Evolutionary conservation across 2,888 invertebrate genomes (phyloP).

Genomic region (Omphaloscelis lunosa): DNA sequence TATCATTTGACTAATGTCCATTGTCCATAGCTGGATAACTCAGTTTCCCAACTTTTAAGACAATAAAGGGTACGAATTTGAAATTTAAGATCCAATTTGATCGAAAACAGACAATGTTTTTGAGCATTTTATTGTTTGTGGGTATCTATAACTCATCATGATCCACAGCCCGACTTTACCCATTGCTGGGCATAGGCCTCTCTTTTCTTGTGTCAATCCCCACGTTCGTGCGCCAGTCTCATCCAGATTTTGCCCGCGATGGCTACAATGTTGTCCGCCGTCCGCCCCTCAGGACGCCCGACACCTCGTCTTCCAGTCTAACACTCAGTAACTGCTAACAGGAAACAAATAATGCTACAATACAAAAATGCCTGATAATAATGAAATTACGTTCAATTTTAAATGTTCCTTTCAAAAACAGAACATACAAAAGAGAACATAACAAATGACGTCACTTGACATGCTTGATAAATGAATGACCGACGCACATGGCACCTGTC

Average conservation of each 20-base stretch:
- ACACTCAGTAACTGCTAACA: background rate
- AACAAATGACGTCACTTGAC: constrained; percentile 12
- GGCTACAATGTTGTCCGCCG: background rate
- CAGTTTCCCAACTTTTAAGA: constrained; percentile 4
- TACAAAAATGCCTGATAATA: background rate
- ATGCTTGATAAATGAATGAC: background rate
- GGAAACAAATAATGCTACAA: constrained; percentile 2
- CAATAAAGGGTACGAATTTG: background rate
- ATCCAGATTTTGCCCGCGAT: background rate
- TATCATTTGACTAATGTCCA: constrained; percentile 22
- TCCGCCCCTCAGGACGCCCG: background rate
- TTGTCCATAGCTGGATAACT: constrained; percentile 17
- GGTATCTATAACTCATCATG: background rate
- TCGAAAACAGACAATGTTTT: too few relatives aligned
- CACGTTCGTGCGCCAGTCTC: background rate
- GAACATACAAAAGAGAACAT: background rate
- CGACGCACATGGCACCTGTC: background rate
- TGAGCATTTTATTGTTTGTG: too few relatives aligned
- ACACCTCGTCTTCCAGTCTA: background rate
- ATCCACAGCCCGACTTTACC: background rate
- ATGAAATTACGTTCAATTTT: background rate
- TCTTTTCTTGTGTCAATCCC: background rate
- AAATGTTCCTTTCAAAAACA: background rate
- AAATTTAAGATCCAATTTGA: background rate
- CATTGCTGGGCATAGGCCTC: background rate